Evolutionary conservation across 2,797 vertebrate genomes (phyloP).

Genomic region (Trachurus trachurus): DNA sequence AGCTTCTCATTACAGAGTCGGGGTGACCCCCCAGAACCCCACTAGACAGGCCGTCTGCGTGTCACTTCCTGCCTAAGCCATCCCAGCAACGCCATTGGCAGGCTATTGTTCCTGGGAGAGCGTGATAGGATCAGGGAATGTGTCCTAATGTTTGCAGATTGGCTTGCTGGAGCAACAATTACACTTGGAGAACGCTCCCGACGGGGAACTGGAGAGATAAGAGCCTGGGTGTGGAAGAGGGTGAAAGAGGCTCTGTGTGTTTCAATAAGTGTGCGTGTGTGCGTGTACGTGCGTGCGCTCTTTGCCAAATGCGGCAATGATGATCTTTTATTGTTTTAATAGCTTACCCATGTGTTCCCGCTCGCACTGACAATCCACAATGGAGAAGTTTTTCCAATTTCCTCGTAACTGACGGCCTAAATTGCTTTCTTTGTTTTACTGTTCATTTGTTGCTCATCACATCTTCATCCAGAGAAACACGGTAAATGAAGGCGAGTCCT

Average conservation of each 20-base stretch:
- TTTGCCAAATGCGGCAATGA: slow-evolving; percentile 51
- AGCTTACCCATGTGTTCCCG: slow-evolving; percentile 54
- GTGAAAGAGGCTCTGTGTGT: slow-evolving; percentile 51
- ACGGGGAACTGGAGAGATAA: slow-evolving; percentile 72
- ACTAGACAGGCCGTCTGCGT: slow-evolving; percentile 79
- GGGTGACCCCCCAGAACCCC: slow-evolving; percentile 72
- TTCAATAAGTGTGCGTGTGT: neutral
- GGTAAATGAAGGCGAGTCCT: slow-evolving; percentile 37
- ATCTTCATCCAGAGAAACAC: slow-evolving; percentile 52
- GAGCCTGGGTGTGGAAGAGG: slow-evolving; percentile 77
- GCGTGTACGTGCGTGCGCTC: slow-evolving; percentile 7
- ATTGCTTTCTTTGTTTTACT: slow-evolving; percentile 81
- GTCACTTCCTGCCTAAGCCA: slow-evolving; percentile 82
- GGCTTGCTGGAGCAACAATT: slow-evolving; percentile 81
- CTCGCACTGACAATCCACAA: slow-evolving; percentile 71
- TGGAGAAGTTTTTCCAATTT: slow-evolving; percentile 77
- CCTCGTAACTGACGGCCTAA: slow-evolving; percentile 64
- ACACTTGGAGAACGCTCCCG: slow-evolving; percentile 77
- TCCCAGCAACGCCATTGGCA: slow-evolving; percentile 75
- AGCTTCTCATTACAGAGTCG: slow-evolving; percentile 80
- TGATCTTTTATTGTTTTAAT: slow-evolving; percentile 82
- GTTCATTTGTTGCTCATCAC: slow-evolving; percentile 72
- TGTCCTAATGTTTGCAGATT: slow-evolving; percentile 86
- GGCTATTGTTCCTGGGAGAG: slow-evolving; percentile 81
- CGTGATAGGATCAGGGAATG: slow-evolving; percentile 79